Evolutionary conservation across 1,140 invertebrate genomes (phyloP).

Genomic region (Drosophila paulistorum): DNA sequence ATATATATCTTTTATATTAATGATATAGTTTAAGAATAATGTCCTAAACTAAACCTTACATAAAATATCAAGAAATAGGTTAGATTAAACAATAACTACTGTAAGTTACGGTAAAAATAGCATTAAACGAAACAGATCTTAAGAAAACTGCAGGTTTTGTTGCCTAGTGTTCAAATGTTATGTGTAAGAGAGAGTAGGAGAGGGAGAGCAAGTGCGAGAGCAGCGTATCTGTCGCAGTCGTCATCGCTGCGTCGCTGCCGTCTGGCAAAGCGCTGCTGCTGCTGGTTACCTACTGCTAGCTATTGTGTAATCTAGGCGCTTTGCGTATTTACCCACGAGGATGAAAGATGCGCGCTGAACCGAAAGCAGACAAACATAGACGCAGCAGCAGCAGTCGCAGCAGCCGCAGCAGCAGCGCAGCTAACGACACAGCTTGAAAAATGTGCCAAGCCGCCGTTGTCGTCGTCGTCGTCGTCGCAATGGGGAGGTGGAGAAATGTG

Average conservation of each 20-base stretch:
- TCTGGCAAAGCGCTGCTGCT: neutral
- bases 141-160: conserved; percentile 16
- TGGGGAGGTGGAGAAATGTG: conserved; percentile 70
- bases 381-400: conserved; percentile 28
- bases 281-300: conserved; percentile 45
- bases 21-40: no score
- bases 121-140: no score
- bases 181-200: conserved; percentile 9
- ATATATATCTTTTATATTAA: no score
- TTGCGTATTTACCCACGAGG: conserved; percentile 80
- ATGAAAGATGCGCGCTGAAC: conserved; percentile 79
- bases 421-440: conserved; percentile 47
- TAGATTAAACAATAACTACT: no score
- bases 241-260: neutral
- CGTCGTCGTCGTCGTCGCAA: conserved; percentile 19
- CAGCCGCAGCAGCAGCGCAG: neutral
- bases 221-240: conserved; percentile 8
- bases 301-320: conserved; percentile 78
- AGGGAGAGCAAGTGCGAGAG: conserved; percentile 11
- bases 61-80: no score
- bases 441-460: conserved; percentile 68
- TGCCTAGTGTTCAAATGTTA: conserved; percentile 28
- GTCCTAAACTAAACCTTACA: no score
- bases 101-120: no score
- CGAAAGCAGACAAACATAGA: conserved; percentile 72